Evolutionary conservation across 2,113 vertebrate genomes (phyloP), one percentile per base, ranked within the genome.

Genomic region (Clupea harengus): DNA sequence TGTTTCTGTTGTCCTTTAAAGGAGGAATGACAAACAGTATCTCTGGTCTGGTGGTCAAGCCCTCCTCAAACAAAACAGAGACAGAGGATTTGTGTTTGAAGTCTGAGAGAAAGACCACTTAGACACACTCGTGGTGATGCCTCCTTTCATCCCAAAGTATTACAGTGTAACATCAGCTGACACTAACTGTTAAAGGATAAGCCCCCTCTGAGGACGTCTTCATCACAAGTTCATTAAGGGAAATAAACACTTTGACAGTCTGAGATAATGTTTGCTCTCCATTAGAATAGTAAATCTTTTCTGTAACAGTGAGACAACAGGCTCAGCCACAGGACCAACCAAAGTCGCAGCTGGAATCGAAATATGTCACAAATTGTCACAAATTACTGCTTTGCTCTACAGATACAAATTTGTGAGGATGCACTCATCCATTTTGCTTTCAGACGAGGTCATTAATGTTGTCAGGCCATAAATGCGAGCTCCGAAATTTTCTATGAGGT

Each of bases 1-100:
- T 46, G 60, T 32, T 84, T 72, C 20, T 89, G 64, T 87, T 81
- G 50, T 60, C 81, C 3, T 45, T 39, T 45, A n/a, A 54, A 18
- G 6, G 39, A 54, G n/a, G 44, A 57, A 78, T 18, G 72, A 28
- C 72, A 78, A 78, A 78, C 72, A 78, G 72, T 78, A 60, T 60
- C 54, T 60, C 54, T 60, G 72, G 72, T 78, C 72, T 78, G 11
- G 72, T 78, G 28, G 28, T 78, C 72, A 78, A 78, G 39, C 60
- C 72, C 8, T 39, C 10, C 25, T 78, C 32, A 39, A 39, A 78
- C 28, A 78, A 78, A 78, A 78, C 25, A 78, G 72, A 78, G 72
- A 60, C 54, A 60, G 54, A 20, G 10, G 72, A 78, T 78, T 78
- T 78, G 28, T 78, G 72, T 78, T 78, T 78, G 72, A 78, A 78